phyloP scores from a whole-genome alignment of 2,113 vertebrate genomes.

The Peromyscus californicus region DNA sequence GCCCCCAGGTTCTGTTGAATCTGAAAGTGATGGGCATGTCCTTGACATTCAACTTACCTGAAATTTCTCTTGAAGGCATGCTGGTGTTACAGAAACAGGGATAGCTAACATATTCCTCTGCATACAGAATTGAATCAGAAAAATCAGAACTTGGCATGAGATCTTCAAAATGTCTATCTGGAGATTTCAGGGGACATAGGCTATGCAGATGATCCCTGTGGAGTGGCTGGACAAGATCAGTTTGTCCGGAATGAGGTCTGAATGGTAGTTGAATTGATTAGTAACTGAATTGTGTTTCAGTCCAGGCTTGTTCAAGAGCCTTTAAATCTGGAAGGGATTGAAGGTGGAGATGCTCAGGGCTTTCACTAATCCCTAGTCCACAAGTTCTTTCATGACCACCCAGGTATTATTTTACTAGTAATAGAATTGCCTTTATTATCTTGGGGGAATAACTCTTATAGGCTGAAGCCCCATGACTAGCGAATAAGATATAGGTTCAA shows the following conservation, averaged over 20 bases:
- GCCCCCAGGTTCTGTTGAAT: constrained; percentile 67
- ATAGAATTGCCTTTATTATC: constrained; percentile 88
- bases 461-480: constrained; percentile 90
- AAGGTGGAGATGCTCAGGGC: background rate
- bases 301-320: background rate
- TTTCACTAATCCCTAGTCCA: too few relatives aligned
- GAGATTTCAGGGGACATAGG: accelerated
- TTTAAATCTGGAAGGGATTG: background rate
- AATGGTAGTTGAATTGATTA: background rate
- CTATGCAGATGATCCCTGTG: accelerated
- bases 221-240: accelerated
- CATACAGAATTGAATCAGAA: background rate
- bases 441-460: constrained; percentile 85
- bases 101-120: background rate
- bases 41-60: constrained; percentile 60
- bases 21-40: constrained; percentile 37
- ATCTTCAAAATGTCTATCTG: too few relatives aligned
- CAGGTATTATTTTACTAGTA: constrained; percentile 85
- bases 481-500: constrained; percentile 90
- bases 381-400: constrained; percentile 85
- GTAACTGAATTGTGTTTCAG: background rate
- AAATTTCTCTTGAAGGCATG: background rate
- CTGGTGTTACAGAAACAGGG: too few relatives aligned
- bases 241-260: background rate
- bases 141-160: too few relatives aligned